Conservation (phyloP, 2,797 vertebrate species). For the Vireo griseus region DNA sequence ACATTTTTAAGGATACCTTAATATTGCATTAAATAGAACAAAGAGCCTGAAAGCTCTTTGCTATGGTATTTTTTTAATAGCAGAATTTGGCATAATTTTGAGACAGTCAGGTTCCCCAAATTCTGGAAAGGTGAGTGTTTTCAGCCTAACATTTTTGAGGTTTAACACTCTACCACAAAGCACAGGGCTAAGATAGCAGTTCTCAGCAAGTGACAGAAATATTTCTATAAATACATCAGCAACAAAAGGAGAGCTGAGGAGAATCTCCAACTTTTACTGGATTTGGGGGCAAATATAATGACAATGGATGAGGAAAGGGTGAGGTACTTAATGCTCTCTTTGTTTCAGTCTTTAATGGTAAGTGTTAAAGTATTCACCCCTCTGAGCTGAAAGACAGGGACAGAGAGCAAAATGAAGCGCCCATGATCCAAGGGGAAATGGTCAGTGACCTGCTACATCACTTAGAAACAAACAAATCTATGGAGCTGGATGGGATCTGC, state of each 20-base stretch:
- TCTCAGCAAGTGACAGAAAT: background rate
- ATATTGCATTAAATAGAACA: background rate
- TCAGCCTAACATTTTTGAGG: background rate
- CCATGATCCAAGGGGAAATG: background rate
- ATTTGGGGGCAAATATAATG: background rate
- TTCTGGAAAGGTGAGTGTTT: background rate
- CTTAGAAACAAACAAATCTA: background rate
- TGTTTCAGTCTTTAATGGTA: background rate
- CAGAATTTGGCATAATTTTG: background rate
- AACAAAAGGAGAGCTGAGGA: background rate
- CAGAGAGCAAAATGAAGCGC: background rate
- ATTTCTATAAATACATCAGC: background rate
- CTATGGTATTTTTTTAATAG: background rate
- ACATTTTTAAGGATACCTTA: background rate
- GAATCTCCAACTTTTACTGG: background rate
- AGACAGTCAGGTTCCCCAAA: background rate
- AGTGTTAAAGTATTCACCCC: too few species aligned
- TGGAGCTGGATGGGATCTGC: too few species aligned
- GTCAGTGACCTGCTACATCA: background rate
- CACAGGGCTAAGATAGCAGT: background rate
- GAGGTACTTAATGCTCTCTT: background rate
- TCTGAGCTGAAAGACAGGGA: background rate
- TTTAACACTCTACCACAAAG: background rate
- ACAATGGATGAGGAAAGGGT: background rate
- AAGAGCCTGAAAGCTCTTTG: background rate